Evolutionary conservation across 2,888 invertebrate genomes (phyloP), one percentile per base, ranked within the genome.

Genomic region (Drosophila limbata): DNA sequence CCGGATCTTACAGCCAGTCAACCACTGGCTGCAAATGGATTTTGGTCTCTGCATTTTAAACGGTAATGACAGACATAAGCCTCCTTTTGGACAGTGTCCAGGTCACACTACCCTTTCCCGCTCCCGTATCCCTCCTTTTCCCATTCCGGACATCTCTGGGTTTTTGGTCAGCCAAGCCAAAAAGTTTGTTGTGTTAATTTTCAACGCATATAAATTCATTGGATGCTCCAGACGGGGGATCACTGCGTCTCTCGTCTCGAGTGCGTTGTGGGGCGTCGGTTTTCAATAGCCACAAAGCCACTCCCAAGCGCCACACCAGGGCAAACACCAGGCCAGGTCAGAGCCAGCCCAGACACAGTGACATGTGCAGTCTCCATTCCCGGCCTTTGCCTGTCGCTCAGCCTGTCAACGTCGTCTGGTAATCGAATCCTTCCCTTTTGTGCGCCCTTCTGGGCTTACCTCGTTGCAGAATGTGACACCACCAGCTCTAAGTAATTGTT

Each of bases 141-240:
- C 44, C 44, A 11, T 11, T 35, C n/a, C 3, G 47, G 1, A 37
- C 15, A 39, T 15, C 28, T 40, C n/a, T 39, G 77, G 25, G 15
- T 21, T 50, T 69, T 60, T 68, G 79, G 68, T 48, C 77, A 74
- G 66, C 39, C 84, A 79, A 83, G 74, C 79, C 75, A 70, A 84
- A 86, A 81, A 84, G 80, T 86, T 84, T 84, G 81, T 74, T 86
- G 83, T 84, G 84, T 86, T 86, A 69, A 86, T 84, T 84, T 84
- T 63, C 81, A 86, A 75, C 84, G 84, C 70, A 84, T 77, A 77
- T 75, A 79, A 81, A 81, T 79, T 84, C 84, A 79, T 81, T 69
- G 62, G 63, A 55, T 70, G 69, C 66, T 72, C 61, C 63, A 75
- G 71, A 74, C 66, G 45, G 35, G 65, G 60, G 56, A 60, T 57